Conservation (phyloP, 2,113 vertebrate genomes). For the Neolamprologus sp. region DNA sequence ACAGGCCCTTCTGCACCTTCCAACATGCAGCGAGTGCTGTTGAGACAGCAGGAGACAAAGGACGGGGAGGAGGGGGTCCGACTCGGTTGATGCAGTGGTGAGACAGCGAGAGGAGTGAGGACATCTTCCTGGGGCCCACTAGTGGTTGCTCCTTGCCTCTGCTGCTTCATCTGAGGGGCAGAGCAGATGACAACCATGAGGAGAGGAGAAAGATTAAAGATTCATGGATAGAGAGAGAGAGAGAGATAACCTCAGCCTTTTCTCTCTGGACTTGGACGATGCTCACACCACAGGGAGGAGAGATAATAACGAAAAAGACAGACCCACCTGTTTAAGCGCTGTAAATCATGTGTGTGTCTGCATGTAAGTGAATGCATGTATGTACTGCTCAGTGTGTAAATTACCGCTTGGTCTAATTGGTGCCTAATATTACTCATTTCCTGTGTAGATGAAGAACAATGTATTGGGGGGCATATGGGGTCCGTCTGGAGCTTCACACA, state of each 20-base stretch:
- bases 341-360: slow-evolving; percentile 10
- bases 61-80: neutral
- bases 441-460: slow-evolving; percentile 36
- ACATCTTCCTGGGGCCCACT: slow-evolving; percentile 42
- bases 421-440: slow-evolving; percentile 59
- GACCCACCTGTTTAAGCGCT: slow-evolving; percentile 26
- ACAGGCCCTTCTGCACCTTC: neutral
- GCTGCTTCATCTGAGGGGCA: neutral
- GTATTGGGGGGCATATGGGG: slow-evolving; percentile 18
- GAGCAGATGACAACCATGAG: neutral
- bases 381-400: slow-evolving; percentile 33
- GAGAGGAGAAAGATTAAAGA: neutral
- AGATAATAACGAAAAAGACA: neutral
- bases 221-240: neutral
- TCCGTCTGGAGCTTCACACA: slow-evolving; percentile 13
- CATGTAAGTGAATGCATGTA: neutral
- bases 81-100: neutral
- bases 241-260: neutral
- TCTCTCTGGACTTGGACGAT: neutral
- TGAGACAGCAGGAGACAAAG: neutral
- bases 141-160: slow-evolving; percentile 24
- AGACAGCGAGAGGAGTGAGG: neutral
- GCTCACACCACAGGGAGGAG: neutral
- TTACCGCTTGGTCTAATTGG: slow-evolving; percentile 47
- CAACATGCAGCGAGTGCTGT: neutral